A percentile compares a stretch with the other conserved stretches of the same genome.
phyloP scores from a whole-genome alignment of 1,140 invertebrate genomes.

The Zaprionus africanus region DNA sequence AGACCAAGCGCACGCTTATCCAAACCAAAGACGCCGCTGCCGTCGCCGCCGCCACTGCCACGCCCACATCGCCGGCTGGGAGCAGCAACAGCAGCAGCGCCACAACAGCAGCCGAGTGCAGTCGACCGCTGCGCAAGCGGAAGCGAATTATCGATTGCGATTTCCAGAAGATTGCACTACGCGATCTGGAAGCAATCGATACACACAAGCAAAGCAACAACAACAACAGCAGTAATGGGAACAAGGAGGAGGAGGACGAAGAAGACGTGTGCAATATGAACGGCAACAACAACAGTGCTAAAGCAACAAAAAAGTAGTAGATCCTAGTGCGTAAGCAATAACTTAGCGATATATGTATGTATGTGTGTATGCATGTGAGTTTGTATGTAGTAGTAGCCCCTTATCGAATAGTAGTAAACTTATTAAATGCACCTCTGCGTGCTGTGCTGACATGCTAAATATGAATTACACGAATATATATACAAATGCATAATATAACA shows the following conservation, averaged over 20 bases:
- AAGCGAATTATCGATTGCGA: slow-evolving; percentile 84
- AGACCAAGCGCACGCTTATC: slow-evolving; percentile 85
- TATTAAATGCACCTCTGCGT: slow-evolving; percentile 9
- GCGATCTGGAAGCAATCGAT: slow-evolving; percentile 67
- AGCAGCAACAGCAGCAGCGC: slow-evolving; percentile 5
- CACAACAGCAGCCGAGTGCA: slow-evolving; percentile 84
- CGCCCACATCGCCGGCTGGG: slow-evolving; percentile 19
- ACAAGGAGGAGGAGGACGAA: slow-evolving; percentile 30
- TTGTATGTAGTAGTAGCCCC: slow-evolving; percentile 33
- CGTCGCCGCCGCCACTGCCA: background rate
- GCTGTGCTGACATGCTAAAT: slow-evolving; percentile 38
- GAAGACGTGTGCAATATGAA: slow-evolving; percentile 62
- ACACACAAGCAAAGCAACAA: slow-evolving; percentile 17
- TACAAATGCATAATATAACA: slow-evolving; percentile 9
- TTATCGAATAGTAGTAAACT: slow-evolving; percentile 38
- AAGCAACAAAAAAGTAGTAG: slow-evolving; percentile 66
- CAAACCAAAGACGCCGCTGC: slow-evolving; percentile 81
- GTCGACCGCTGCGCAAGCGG: slow-evolving; percentile 87
- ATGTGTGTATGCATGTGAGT: background rate
- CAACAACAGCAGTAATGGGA: slow-evolving; percentile 11
- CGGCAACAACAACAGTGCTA: slow-evolving; percentile 61
- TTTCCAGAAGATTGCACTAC: slow-evolving; percentile 76
- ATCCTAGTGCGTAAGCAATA: slow-evolving; percentile 9
- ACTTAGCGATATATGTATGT: background rate
- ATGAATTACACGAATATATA: slow-evolving; percentile 11